Percentiles rank a stretch among this genome's conserved stretches.
These are phyloP conservation scores for Setipinna tenuifilis DNA, from an alignment of 2,797 vertebrate species.

Conservation along the genomic window DNA sequence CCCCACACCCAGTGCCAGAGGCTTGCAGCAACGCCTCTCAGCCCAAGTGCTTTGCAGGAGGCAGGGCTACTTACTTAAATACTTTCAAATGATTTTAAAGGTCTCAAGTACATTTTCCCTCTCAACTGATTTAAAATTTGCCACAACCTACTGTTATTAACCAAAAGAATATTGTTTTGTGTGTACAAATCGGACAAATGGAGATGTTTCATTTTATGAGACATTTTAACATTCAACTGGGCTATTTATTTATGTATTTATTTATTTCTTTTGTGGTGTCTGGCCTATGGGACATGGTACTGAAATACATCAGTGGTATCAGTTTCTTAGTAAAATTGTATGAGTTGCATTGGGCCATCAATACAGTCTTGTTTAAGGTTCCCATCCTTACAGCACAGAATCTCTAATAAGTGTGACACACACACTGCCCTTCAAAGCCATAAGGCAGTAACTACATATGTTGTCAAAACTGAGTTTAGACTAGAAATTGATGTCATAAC, in stretches of 20 bases:
- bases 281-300: background rate
- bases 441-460: too few relatives aligned
- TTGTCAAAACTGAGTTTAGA: too few relatives aligned
- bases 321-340: background rate
- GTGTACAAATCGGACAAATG: background rate
- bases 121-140: background rate
- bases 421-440: too few relatives aligned
- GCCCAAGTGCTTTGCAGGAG: background rate
- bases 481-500: too few relatives aligned
- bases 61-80: background rate
- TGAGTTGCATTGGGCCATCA: background rate
- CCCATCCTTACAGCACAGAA: background rate
- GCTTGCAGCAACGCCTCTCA: background rate
- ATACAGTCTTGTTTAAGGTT: background rate
- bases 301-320: background rate
- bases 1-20: background rate
- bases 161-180: background rate
- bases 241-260: background rate
- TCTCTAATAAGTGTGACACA: background rate
- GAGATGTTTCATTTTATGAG: too few relatives aligned
- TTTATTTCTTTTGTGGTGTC: background rate
- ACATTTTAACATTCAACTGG: background rate
- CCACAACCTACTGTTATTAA: background rate
- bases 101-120: background rate
- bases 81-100: background rate